Evolutionary conservation across 2,888 invertebrate genomes (phyloP), one percentile per base, ranked within the genome.

Genomic region (Cataglyphis cursor): DNA sequence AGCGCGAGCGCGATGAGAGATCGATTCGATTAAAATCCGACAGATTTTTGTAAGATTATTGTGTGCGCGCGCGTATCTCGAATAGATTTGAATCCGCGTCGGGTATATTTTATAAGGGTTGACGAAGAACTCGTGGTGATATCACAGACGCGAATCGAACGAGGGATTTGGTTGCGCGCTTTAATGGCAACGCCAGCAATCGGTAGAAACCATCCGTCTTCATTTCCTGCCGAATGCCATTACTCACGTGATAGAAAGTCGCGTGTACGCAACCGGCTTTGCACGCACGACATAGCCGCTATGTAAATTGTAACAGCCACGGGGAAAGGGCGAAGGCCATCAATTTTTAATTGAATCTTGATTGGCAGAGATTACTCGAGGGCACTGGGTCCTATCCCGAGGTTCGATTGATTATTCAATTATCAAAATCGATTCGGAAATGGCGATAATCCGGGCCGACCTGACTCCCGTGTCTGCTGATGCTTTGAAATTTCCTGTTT

Each of bases 361-460:
- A 90, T 89, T 86, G 82, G 21, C 70, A 81, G 82, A 81, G 84
- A 90, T 86, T 86, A 82, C 84, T 66, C 62, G 75, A 61, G 31
- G 66, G 83, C 38, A 59, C 81, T 78, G 64, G 82, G 73, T 82
- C 44, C 78, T 72, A 72, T 80, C 59, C 78, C 48, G 68, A 44
- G 75, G 73, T 90, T 88, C 91, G 90, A 92, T 93, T 93, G 93
- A 94, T 93, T 93, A 94, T 94, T 93, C 92, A 92, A 94, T 94
- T 93, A 93, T 92, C 92, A 91, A 93, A 93, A 94, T 94, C 92
- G 92, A 93, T 93, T 93, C 93, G 93, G 93, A 94, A 94, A 93
- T 94, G 88, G 92, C 91, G 83, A 87, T 88, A 88, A 88, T 82
- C 68, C 83, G 78, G 65, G 68, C 81, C 78, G 72, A 84, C 59